Percentiles rank a stretch among this genome's conserved stretches.
phyloP scores from a whole-genome alignment of 53 echinoderm and acorn worm species.

The Patiria pectinifera region DNA sequence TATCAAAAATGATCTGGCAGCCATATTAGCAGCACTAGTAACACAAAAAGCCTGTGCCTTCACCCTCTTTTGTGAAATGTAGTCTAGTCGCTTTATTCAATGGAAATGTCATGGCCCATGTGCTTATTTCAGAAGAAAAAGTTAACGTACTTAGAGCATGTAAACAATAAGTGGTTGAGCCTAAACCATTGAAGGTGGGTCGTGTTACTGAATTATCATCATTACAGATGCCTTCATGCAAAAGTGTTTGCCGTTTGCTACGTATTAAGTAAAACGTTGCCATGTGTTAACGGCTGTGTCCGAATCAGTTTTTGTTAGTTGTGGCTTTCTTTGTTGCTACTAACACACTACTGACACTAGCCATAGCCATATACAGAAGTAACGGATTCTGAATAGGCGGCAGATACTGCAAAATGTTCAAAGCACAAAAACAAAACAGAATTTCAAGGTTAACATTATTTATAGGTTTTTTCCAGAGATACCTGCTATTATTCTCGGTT shows the following conservation, averaged over 20 bases:
- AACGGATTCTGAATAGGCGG: no score
- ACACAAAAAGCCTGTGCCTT: conserved; percentile 23
- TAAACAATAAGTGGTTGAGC: neutral
- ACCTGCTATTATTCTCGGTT: no score
- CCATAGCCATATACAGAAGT: no score
- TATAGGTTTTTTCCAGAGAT: no score
- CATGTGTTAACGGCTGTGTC: neutral
- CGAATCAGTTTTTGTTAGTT: no score
- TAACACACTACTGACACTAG: no score
- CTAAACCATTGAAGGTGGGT: neutral
- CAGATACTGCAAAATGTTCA: no score
- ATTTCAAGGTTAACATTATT: no score
- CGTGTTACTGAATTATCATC: neutral
- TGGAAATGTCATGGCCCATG: neutral
- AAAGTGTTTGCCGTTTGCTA: neutral
- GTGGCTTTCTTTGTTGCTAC: no score
- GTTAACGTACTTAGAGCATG: neutral
- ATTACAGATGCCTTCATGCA: neutral
- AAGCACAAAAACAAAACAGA: no score
- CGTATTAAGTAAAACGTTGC: neutral
- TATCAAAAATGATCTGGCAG: neutral
- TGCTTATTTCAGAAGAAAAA: neutral
- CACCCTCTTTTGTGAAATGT: neutral
- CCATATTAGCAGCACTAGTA: neutral
- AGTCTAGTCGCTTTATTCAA: neutral